Conservation (phyloP, 2,797 vertebrate genomes). For the Sebastes goodei region DNA sequence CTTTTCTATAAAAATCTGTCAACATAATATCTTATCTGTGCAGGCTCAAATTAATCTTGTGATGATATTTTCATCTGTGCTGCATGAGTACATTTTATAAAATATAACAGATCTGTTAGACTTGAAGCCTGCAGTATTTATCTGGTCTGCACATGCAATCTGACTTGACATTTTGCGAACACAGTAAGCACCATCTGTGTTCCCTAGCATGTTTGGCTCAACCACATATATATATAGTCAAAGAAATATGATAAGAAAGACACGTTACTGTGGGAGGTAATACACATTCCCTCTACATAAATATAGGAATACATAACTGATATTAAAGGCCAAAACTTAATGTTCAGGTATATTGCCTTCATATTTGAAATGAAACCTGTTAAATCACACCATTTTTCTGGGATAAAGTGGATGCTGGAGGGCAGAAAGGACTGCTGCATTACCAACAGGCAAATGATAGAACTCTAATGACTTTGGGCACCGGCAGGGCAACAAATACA, state of each 20-base stretch:
- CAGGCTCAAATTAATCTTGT: conserved; percentile 7
- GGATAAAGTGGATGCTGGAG: conserved; percentile 1
- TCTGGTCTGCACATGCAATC: neutral
- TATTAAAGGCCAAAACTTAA: neutral
- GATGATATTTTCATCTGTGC: neutral
- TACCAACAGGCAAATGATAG: conserved; percentile 3
- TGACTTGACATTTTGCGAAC: neutral
- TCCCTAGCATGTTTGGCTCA: neutral
- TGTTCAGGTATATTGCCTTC: neutral
- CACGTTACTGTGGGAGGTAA: neutral
- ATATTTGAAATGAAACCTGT: conserved; percentile 2
- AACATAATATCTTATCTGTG: neutral
- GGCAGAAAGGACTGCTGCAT: neutral
- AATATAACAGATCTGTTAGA: conserved; percentile 1
- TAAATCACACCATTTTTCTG: neutral
- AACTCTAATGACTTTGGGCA: conserved; percentile 9
- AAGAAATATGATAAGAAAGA: neutral
- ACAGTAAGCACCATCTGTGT: neutral
- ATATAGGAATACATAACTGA: neutral
- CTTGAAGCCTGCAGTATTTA: neutral
- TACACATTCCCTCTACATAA: neutral
- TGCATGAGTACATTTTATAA: neutral
- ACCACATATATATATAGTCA: neutral
- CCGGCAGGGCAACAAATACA: conserved; percentile 7
- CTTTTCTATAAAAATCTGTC: neutral